Percentiles rank a stretch among this genome's conserved stretches.
These are phyloP conservation scores for Seriola dumerili DNA, from an alignment of 2,113 vertebrate species.

Conservation along the genomic window DNA sequence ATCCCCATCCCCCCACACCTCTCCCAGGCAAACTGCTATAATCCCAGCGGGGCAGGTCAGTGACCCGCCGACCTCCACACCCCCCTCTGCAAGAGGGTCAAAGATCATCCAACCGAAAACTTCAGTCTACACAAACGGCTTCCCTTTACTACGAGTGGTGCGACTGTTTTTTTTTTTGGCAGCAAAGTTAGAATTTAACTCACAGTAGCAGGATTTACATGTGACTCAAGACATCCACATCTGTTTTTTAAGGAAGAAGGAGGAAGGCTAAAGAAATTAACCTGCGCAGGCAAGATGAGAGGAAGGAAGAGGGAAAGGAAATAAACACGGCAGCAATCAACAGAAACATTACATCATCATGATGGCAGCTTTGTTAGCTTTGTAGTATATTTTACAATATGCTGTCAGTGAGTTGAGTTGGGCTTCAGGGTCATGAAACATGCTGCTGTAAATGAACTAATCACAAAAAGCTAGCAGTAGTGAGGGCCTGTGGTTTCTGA, in stretches of 20 bases:
- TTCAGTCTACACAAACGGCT: slow-evolving; percentile 1
- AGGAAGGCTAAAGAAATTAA: neutral
- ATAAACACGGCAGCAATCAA: neutral
- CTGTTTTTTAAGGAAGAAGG: neutral
- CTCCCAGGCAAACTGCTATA: slow-evolving; percentile 41
- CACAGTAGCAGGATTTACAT: slow-evolving; percentile 1
- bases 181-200: slow-evolving; percentile 8
- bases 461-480: neutral
- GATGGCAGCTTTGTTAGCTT: neutral
- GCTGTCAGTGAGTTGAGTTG: neutral
- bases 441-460: neutral
- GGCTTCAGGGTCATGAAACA: neutral
- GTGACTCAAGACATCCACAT: neutral
- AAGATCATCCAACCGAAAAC: slow-evolving; percentile 62
- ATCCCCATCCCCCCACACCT: slow-evolving; percentile 49
- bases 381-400: slow-evolving; percentile 13
- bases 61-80: slow-evolving; percentile 37
- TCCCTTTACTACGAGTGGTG: slow-evolving; percentile 9
- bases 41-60: slow-evolving; percentile 58
- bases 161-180: neutral
- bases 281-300: neutral
- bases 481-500: neutral
- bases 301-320: neutral
- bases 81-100: slow-evolving; percentile 42
- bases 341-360: neutral